Conservation (phyloP, 2,113 vertebrate species). For the Hippocampus comes region DNA sequence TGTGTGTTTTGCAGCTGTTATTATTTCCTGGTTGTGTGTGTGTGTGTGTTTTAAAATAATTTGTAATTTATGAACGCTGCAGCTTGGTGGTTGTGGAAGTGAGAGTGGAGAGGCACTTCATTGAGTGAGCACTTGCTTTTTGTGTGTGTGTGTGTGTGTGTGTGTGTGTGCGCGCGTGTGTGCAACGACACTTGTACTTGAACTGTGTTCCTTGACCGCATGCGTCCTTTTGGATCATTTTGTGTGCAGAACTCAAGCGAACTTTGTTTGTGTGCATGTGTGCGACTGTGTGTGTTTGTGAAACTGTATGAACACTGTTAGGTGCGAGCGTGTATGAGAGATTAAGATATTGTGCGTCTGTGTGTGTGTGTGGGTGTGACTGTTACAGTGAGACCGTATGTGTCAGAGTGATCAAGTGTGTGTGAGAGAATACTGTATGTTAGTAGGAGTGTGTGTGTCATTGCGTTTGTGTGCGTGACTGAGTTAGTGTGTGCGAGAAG, state of each 20-base stretch:
- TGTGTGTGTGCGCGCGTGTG: too few species aligned
- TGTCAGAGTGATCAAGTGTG: too few species aligned
- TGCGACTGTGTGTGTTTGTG: too few species aligned
- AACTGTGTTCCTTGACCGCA: slow-evolving; percentile 27
- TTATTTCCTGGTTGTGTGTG: slow-evolving; percentile 14
- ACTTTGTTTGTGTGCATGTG: too few species aligned
- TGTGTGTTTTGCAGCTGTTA: slow-evolving; percentile 47
- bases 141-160: slow-evolving; percentile 13
- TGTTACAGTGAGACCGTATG: too few species aligned
- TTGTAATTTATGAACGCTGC: slow-evolving; percentile 64
- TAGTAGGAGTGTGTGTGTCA: background rate
- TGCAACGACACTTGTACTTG: slow-evolving; percentile 4
- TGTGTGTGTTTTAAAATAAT: slow-evolving; percentile 37
- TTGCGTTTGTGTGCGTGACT: background rate
- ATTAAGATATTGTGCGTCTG: too few species aligned
- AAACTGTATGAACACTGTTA: too few species aligned
- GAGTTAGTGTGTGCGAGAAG: too few species aligned
- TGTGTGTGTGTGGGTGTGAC: too few species aligned
- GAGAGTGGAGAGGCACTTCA: slow-evolving; percentile 41
- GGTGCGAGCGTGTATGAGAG: too few species aligned
- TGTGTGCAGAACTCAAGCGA: background rate
- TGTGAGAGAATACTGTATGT: too few species aligned
- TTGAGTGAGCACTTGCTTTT: slow-evolving; percentile 50
- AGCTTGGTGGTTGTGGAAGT: slow-evolving; percentile 49
- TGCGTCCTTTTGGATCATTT: background rate